A percentile compares a stretch with the other conserved stretches of the same genome.
Evolutionary conservation across 1,140 invertebrate genomes (phyloP).

Genomic region (Ceratina calcarata): DNA sequence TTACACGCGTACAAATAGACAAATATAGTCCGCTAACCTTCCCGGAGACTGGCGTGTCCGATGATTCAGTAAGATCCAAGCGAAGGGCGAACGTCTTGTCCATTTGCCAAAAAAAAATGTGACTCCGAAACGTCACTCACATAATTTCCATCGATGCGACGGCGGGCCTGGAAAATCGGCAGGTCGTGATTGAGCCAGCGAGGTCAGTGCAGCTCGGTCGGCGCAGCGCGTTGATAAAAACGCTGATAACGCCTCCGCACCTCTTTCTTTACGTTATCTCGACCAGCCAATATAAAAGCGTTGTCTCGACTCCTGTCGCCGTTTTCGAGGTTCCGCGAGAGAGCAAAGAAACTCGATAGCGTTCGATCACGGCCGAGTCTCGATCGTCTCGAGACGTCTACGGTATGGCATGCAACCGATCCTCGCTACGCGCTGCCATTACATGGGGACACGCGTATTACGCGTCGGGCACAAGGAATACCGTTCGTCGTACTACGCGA

Average conservation of each 20-base stretch:
- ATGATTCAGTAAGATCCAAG: slow-evolving; percentile 13
- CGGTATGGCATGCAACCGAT: slow-evolving; percentile 1
- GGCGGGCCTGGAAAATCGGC: background rate
- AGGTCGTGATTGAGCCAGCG: too few relatives aligned
- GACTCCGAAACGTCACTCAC: slow-evolving; percentile 1
- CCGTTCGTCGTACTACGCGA: slow-evolving; percentile 17
- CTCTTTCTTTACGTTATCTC: slow-evolving; percentile 30
- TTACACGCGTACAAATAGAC: slow-evolving; percentile 34
- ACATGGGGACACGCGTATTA: slow-evolving; percentile 2
- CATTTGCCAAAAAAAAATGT: slow-evolving; percentile 32
- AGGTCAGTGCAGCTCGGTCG: background rate
- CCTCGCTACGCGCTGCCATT: slow-evolving; percentile 17
- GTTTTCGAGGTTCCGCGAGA: background rate
- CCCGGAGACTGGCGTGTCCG: background rate
- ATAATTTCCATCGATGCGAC: too few relatives aligned
- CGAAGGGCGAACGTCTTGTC: slow-evolving; percentile 38
- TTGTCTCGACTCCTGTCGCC: slow-evolving; percentile 1
- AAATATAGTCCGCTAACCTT: slow-evolving; percentile 37
- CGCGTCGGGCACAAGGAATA: slow-evolving; percentile 29
- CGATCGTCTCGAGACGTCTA: background rate
- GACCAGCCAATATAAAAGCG: slow-evolving; percentile 6
- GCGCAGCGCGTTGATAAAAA: slow-evolving; percentile 11
- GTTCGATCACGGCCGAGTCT: background rate
- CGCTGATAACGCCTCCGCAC: slow-evolving; percentile 33
- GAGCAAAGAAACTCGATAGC: background rate